Percentiles rank a stretch among this genome's conserved stretches.
Evolutionary conservation across 2,888 invertebrate genomes (phyloP).

Genomic region (Meliscaeva auricollis): DNA sequence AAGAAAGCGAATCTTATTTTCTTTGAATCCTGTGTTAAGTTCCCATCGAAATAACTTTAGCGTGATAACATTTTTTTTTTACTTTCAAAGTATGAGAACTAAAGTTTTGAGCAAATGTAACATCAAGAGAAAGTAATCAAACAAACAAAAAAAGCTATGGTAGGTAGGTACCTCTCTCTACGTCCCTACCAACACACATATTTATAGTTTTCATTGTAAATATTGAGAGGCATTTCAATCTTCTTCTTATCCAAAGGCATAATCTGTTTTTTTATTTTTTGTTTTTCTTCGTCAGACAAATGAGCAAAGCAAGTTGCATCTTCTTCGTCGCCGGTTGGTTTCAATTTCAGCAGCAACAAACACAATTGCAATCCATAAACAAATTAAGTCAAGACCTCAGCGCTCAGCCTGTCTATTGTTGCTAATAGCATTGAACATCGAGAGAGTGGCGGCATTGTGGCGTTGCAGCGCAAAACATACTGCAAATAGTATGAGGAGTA

Average conservation of each 20-base stretch:
- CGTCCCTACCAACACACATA: conserved; percentile 2
- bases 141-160: not conserved
- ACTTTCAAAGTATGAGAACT: not conserved
- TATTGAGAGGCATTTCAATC: conserved; percentile 59
- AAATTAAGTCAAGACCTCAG: conserved; percentile 72
- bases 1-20: too few relatives aligned
- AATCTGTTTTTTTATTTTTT: conserved; percentile 24
- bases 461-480: conserved; percentile 22
- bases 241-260: conserved; percentile 54
- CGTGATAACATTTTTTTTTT: not conserved
- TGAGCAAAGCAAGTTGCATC: conserved; percentile 16
- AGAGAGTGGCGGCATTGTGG: conserved; percentile 10
- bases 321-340: conserved; percentile 53
- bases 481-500: conserved; percentile 25
- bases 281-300: not conserved
- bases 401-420: conserved; percentile 61
- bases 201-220: conserved; percentile 23
- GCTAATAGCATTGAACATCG: conserved; percentile 56
- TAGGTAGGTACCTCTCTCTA: too few relatives aligned
- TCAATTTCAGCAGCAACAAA: conserved; percentile 55
- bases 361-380: conserved; percentile 60
- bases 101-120: not conserved
- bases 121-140: conserved; percentile 42
- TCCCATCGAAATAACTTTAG: too few relatives aligned
- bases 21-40: too few relatives aligned